phyloP scores from a whole-genome alignment of 2,797 vertebrate species.

The Linurgus olivaceus region DNA sequence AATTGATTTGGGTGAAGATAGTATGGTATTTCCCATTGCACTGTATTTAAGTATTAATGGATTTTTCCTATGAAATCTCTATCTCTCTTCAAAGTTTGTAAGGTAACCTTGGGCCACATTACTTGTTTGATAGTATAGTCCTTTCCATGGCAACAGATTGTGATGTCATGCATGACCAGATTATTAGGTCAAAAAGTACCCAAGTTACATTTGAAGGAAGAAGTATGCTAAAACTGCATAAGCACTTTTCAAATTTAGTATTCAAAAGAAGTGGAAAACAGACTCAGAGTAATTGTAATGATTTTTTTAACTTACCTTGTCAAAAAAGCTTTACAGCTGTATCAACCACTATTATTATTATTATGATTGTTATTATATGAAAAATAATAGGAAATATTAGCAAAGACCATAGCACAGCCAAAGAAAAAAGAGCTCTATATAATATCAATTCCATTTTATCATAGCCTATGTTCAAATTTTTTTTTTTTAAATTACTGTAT shows the following conservation, averaged over 20 bases:
- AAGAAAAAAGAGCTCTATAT: neutral
- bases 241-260: neutral
- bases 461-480: neutral
- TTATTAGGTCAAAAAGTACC: slow-evolving; percentile 51
- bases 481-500: neutral
- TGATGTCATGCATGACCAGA: slow-evolving; percentile 51
- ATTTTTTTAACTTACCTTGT: neutral
- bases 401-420: neutral
- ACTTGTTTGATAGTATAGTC: slow-evolving; percentile 43
- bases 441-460: neutral
- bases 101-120: neutral
- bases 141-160: slow-evolving; percentile 44
- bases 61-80: slow-evolving; percentile 9
- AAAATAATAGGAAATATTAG: neutral
- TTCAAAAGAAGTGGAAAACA: slow-evolving; percentile 3
- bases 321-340: neutral
- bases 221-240: neutral
- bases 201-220: neutral
- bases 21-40: neutral
- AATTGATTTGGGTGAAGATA: slow-evolving; percentile 41
- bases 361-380: neutral
- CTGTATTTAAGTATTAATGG: slow-evolving; percentile 30
- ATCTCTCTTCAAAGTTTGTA: neutral
- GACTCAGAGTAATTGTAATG: neutral
- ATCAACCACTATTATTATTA: neutral